phyloP scores from a whole-genome alignment of 2,113 vertebrate species.

The Vulpes vulpes region DNA sequence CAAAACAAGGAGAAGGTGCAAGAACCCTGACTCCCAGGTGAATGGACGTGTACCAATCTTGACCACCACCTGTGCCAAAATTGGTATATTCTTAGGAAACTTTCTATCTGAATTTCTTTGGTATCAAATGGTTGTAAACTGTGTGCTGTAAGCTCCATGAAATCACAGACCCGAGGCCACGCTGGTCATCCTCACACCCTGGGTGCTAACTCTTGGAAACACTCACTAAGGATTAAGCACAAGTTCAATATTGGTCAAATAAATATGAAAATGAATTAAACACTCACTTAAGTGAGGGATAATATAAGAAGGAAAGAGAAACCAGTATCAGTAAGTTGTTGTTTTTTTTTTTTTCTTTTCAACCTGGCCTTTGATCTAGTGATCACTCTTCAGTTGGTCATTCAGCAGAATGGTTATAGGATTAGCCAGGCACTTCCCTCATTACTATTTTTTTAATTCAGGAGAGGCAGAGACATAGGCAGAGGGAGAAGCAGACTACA shows the following conservation, averaged over 20 bases:
- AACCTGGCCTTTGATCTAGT: not conserved
- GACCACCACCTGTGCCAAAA: not conserved
- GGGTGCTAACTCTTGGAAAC: not conserved
- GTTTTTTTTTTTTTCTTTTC: not conserved
- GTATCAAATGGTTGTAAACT: not conserved
- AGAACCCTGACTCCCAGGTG: slow-evolving; percentile 64
- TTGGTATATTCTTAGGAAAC: not conserved
- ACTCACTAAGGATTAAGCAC: not conserved
- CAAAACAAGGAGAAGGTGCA: slow-evolving; percentile 84
- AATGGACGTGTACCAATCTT: not conserved
- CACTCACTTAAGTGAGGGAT: not conserved
- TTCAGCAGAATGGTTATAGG: not conserved
- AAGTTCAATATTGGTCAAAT: slow-evolving; percentile 1
- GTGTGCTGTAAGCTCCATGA: not conserved
- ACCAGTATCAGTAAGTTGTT: not conserved
- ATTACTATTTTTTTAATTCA: too few relatives aligned
- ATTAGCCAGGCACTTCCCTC: not conserved
- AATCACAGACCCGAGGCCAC: not conserved
- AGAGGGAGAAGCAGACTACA: too few relatives aligned
- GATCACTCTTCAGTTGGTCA: not conserved
- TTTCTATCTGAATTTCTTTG: not conserved
- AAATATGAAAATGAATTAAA: not conserved
- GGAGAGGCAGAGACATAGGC: too few relatives aligned
- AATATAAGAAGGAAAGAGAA: not conserved
- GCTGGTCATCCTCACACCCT: not conserved